A percentile compares a stretch with the other conserved stretches of the same genome.
Evolutionary conservation across 2,113 vertebrate genomes (phyloP).

Genomic region (Butorides virescens): DNA sequence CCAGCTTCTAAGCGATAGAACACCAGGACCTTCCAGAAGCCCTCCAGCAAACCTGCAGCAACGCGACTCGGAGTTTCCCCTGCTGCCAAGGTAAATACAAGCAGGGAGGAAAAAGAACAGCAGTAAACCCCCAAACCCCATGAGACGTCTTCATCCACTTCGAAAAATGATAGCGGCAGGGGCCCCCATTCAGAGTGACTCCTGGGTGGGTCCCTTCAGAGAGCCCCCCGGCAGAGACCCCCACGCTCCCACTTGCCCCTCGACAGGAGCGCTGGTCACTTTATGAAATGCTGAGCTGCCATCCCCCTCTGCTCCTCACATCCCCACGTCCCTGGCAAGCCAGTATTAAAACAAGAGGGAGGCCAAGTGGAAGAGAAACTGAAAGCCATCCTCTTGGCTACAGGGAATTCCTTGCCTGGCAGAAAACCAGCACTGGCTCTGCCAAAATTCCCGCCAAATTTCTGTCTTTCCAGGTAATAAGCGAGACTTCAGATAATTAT

Average conservation of each 20-base stretch:
- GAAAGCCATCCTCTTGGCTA: not conserved
- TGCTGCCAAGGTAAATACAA: not conserved
- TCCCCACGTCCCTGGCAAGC: not conserved
- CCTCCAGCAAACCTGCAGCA: not conserved
- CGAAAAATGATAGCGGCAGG: not conserved
- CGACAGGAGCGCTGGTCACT: accelerated
- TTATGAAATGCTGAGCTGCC: not conserved
- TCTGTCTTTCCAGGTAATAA: not conserved
- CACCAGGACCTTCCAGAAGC: not conserved
- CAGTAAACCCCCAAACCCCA: not conserved
- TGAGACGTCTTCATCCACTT: not conserved
- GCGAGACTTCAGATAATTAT: not conserved
- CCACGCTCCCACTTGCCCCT: not conserved
- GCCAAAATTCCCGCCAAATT: not conserved
- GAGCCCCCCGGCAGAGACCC: not conserved
- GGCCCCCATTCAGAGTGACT: not conserved
- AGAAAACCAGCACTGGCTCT: not conserved
- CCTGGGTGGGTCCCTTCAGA: not conserved
- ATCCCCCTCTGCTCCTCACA: not conserved
- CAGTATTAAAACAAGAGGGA: not conserved
- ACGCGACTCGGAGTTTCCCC: accelerated
- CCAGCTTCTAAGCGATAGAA: not conserved
- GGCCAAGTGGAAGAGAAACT: conserved; percentile 3
- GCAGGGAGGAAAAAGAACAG: not conserved
- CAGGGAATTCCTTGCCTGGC: not conserved